A percentile compares a stretch with the other conserved stretches of the same genome.
Conservation (phyloP, 2,888 invertebrate species). For the Cyrtodaria siliqua region DNA sequence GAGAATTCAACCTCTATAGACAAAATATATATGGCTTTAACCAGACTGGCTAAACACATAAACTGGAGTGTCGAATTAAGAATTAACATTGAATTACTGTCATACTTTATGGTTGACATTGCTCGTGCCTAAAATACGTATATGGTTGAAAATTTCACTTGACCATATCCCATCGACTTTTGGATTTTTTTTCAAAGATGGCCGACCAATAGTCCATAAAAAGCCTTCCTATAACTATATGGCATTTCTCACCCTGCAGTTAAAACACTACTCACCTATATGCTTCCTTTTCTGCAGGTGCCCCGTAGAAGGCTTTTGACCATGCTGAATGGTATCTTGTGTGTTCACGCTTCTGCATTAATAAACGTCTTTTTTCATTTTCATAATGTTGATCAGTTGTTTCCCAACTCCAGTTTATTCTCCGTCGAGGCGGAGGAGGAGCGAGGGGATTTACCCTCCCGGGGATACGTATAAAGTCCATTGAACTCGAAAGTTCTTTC, state of each 20-base stretch:
- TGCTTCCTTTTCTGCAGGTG: conserved; percentile 82
- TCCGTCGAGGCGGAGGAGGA: conserved; percentile 77
- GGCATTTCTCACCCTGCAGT: neutral
- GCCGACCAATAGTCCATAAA: too few species aligned
- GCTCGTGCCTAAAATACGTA: too few species aligned
- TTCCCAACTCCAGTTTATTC: conserved; percentile 82
- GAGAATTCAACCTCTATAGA: too few species aligned
- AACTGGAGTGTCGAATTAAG: too few species aligned
- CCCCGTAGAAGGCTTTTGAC: conserved; percentile 84
- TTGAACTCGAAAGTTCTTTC: conserved; percentile 75
- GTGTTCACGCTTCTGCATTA: conserved; percentile 84
- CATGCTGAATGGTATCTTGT: conserved; percentile 84
- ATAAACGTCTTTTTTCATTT: conserved; percentile 79
- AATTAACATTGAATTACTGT: too few species aligned
- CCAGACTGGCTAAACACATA: too few species aligned
- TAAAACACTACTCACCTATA: conserved; percentile 77
- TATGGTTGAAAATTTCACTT: too few species aligned
- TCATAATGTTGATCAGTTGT: conserved; percentile 82
- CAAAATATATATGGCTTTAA: too few species aligned
- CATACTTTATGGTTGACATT: too few species aligned
- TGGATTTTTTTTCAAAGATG: too few species aligned
- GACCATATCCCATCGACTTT: too few species aligned
- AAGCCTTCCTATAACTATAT: too few species aligned
- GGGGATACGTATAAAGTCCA: conserved; percentile 76
- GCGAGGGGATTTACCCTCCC: conserved; percentile 80